phyloP scores from a whole-genome alignment of 2,797 vertebrate species.

The Cuculus canorus region DNA sequence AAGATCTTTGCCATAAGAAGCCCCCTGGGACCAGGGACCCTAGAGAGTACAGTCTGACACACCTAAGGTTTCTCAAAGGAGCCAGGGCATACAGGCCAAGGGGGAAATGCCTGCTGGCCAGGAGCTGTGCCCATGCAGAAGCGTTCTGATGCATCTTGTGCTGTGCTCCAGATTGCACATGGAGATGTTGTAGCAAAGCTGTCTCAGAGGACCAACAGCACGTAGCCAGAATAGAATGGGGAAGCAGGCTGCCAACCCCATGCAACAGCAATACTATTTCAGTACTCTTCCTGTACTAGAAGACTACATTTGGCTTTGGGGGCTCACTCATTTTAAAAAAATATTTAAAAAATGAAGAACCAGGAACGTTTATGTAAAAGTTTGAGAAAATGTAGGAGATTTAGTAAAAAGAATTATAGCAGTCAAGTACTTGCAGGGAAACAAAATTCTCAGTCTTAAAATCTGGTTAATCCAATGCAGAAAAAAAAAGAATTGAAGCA shows the following conservation, averaged over 20 bases:
- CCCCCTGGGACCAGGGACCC: no score
- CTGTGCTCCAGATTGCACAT: background rate
- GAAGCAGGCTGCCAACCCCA: background rate
- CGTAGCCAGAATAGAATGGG: fast-evolving
- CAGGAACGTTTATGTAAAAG: background rate
- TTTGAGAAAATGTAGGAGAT: background rate
- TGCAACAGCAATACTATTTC: background rate
- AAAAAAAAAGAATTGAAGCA: background rate
- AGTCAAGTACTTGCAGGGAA: background rate
- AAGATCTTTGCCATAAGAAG: fast-evolving
- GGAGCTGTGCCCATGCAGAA: background rate
- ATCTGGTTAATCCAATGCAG: background rate
- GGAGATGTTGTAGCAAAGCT: background rate
- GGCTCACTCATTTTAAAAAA: background rate
- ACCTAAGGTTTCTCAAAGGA: background rate
- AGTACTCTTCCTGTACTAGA: background rate
- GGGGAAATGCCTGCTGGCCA: background rate
- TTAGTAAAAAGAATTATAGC: background rate
- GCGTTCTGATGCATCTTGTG: fast-evolving
- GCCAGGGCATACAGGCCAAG: fast-evolving
- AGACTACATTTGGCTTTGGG: background rate
- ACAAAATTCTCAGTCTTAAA: background rate
- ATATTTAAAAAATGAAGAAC: background rate
- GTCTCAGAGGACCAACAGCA: background rate
- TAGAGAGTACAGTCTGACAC: background rate